Evolutionary conservation across 2,113 vertebrate species (phyloP), one percentile per base, ranked within the genome.

Genomic region (Procavia capensis): DNA sequence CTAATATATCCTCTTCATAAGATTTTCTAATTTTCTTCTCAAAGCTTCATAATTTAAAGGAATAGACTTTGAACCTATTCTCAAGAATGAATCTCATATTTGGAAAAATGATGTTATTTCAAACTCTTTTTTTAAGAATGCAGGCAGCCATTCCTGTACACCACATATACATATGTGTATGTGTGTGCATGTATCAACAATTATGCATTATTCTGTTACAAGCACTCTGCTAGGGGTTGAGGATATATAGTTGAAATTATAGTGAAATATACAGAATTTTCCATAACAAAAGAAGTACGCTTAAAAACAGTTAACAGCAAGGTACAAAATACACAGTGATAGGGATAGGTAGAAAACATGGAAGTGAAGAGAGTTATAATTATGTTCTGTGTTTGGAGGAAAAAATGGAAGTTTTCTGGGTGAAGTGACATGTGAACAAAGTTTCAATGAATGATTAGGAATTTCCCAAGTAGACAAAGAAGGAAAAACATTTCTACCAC

Each of bases 21-120:
- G 84, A 79, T 6, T 80, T 85, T 81, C 6, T 76, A n/a, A 91
- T 41, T 93, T 74, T 94, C 57, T 90, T 63, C 24, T n/a, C 20
- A 91, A 82, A n/a, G 7, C 7, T 91, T 93, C 54, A 81, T 5
- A 84, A 88, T 95, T 25, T 78, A 95, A 85, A 91, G 39, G 36
- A 75, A 94, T 78, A 90, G 45, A 54, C 83, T 63, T 78, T 78
- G 57, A 95, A 83, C 9, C 39, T 90, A 50, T 66, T 96, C 36
- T 50, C 31, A 92, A 84, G 59, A 66, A 70, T 88, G 34, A 76
- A 82, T 86, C 17, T 91, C 57, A 85, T 11, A 61, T 80, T 92
- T 4, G 31, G 84, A 92, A 50, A 96, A 94, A 36, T 90, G 66
- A 29, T 95, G 1, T 64, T 88, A 47, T 94, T 94, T 95, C 59